Conservation (phyloP, 2,113 vertebrate genomes). For the Otolemur garnettii region DNA sequence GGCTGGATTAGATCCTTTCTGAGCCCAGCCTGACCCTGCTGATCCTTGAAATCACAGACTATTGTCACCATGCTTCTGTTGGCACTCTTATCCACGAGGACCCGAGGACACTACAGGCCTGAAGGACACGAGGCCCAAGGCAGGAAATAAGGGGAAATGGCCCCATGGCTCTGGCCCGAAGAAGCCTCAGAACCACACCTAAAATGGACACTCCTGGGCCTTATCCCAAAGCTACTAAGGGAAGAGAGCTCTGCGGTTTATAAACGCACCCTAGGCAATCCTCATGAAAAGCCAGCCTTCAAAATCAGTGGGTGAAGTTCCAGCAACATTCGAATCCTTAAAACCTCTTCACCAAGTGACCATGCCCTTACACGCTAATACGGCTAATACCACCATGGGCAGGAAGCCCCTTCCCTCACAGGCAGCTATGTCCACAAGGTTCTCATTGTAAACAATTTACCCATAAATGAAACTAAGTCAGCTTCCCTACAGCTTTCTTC, state of each 20-base stretch:
- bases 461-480: not conserved
- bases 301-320: not conserved
- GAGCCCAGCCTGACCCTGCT: not conserved
- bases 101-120: not conserved
- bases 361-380: not conserved
- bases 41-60: not conserved
- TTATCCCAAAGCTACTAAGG: no score
- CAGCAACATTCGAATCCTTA: not conserved
- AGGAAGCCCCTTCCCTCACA: not conserved
- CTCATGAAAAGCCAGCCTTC: not conserved
- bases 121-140: not conserved
- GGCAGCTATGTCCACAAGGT: not conserved
- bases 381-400: not conserved
- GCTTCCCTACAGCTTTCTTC: not conserved
- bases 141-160: not conserved
- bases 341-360: not conserved
- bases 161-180: not conserved
- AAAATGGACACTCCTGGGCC: not conserved
- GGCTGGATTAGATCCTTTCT: not conserved
- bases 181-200: no score
- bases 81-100: not conserved
- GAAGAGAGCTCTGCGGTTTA: not conserved
- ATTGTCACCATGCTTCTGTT: rapidly evolving
- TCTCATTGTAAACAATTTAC: not conserved
- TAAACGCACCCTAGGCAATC: not conserved